Conservation (phyloP, 2,113 vertebrate genomes). For the Delphinus delphis region DNA sequence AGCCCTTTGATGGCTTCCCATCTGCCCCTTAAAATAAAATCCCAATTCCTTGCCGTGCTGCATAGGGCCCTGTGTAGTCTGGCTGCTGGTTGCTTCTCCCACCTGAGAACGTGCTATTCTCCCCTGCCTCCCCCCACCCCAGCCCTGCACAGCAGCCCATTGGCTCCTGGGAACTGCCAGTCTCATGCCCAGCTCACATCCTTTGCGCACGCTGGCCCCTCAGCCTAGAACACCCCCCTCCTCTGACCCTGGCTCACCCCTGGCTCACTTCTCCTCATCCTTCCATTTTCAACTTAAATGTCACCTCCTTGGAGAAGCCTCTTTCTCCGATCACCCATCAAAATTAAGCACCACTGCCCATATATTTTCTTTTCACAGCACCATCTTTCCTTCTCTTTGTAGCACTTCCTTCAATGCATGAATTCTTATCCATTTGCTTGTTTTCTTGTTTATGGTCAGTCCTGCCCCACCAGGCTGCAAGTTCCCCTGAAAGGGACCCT, state of each 20-base stretch:
- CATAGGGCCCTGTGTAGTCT: neutral
- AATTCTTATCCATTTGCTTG: neutral
- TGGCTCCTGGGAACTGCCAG: fast-evolving
- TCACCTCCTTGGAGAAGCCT: neutral
- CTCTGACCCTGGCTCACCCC: neutral
- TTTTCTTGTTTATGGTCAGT: neutral
- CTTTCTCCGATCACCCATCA: neutral
- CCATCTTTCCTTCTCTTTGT: neutral
- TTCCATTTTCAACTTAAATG: neutral
- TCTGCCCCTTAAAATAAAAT: neutral
- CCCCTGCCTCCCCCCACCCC: neutral
- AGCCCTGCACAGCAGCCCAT: fast-evolving
- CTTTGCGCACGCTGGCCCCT: neutral
- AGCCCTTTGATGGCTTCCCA: neutral
- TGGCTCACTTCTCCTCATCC: neutral
- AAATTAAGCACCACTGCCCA: neutral
- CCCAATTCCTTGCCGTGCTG: neutral
- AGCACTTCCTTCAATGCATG: neutral
- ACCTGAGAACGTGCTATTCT: fast-evolving
- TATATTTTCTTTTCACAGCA: neutral
- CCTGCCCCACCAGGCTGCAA: neutral
- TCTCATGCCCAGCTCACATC: neutral
- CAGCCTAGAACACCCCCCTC: neutral
- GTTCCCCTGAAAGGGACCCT: neutral
- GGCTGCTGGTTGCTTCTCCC: neutral